Conservation (phyloP, 2,888 invertebrate genomes). For the Hetaerina titia region DNA sequence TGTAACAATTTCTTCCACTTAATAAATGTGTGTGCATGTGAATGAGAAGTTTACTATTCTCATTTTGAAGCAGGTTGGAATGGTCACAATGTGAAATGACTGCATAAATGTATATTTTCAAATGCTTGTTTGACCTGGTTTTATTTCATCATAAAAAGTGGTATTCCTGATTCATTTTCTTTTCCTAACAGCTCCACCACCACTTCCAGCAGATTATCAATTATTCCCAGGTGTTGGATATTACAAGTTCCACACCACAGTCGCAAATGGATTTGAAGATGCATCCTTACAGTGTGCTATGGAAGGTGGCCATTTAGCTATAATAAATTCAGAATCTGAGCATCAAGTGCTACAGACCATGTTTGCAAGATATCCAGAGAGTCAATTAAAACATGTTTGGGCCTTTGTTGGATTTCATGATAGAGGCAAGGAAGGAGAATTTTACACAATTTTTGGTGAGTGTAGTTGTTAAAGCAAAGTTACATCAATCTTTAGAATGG, state of each 20-base stretch:
- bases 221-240: conserved; percentile 50
- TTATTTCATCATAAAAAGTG: not conserved
- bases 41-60: too few species aligned
- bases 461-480: too few species aligned
- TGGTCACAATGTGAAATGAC: too few species aligned
- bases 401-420: conserved; percentile 71
- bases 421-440: conserved; percentile 69
- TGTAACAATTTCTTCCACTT: too few species aligned
- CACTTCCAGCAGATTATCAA: conserved; percentile 6
- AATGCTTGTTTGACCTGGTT: too few species aligned
- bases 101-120: too few species aligned
- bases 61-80: too few species aligned
- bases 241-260: conserved; percentile 42
- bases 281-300: conserved; percentile 28
- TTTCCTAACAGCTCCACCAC: conserved; percentile 47
- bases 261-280: conserved; percentile 43
- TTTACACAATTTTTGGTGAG: conserved; percentile 69
- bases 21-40: too few species aligned
- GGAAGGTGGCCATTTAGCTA: conserved; percentile 70
- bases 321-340: conserved; percentile 71
- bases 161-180: not conserved
- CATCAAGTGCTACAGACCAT: conserved; percentile 68
- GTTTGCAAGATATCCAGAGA: conserved; percentile 67
- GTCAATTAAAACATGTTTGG: conserved; percentile 52
- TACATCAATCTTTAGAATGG: too few species aligned